A percentile compares a stretch with the other conserved stretches of the same genome.
These are phyloP conservation scores for Orchestes rusci DNA, from an alignment of 2,888 invertebrate species.

Conservation along the genomic window DNA sequence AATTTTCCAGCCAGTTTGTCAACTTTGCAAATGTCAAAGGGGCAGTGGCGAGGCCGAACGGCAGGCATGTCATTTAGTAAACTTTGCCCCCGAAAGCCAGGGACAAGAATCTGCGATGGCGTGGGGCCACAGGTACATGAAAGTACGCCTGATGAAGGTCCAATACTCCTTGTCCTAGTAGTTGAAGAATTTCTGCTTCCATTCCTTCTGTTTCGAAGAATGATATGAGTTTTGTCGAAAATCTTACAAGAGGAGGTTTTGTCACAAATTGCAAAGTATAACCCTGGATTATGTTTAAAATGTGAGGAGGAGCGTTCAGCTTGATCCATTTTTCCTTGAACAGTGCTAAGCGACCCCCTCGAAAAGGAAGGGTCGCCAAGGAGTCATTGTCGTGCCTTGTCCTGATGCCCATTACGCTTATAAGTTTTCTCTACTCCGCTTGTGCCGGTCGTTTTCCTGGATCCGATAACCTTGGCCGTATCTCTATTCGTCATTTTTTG, in stretches of 20 bases:
- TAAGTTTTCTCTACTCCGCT: not conserved
- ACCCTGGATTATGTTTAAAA: not conserved
- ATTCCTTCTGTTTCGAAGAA: slow-evolving; percentile 1
- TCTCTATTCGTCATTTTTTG: not conserved
- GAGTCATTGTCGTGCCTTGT: too few species aligned
- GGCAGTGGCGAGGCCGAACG: slow-evolving; percentile 8
- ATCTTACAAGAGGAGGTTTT: slow-evolving; percentile 5
- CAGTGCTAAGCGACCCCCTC: too few species aligned
- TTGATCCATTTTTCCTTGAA: too few species aligned
- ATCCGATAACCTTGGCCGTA: not conserved
- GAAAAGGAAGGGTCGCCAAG: too few species aligned
- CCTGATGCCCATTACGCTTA: too few species aligned
- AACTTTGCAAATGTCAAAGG: slow-evolving; percentile 4
- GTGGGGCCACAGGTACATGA: not conserved
- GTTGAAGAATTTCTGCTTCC: not conserved
- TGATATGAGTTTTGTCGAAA: not conserved
- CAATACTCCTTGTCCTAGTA: too few species aligned
- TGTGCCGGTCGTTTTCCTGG: not conserved
- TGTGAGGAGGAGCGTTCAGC: too few species aligned
- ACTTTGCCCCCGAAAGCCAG: not conserved
- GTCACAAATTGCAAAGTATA: slow-evolving; percentile 1
- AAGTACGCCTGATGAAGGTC: not conserved
- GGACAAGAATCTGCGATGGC: slow-evolving; percentile 1
- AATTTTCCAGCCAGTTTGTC: slow-evolving; percentile 4
- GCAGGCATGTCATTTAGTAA: slow-evolving; percentile 7